Conservation (phyloP, 2,113 vertebrate genomes). For the Pterocles burchelli region DNA sequence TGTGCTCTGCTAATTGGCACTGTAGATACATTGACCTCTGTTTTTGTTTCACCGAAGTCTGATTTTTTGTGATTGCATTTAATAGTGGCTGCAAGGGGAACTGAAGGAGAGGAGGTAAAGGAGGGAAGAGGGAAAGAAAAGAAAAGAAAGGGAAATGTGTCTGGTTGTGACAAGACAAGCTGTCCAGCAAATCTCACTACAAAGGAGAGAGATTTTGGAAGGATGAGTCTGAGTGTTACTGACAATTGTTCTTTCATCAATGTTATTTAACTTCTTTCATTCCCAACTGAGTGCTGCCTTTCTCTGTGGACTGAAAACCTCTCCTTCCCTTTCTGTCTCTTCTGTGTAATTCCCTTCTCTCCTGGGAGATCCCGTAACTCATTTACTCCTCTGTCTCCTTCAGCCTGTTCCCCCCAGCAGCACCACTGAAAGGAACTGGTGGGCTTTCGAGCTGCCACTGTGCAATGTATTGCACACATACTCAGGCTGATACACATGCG, state of each 20-base stretch:
- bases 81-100: neutral
- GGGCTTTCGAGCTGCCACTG: neutral
- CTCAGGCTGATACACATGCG: neutral
- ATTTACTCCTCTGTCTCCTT: neutral
- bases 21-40: neutral
- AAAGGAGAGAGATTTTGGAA: constrained; percentile 18
- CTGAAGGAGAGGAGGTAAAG: neutral
- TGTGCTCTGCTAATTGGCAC: neutral
- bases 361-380: neutral
- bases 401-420: neutral
- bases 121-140: neutral
- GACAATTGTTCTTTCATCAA: neutral
- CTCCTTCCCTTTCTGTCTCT: neutral
- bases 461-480: rapidly evolving
- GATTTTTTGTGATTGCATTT: constrained; percentile 5
- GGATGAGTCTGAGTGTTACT: neutral
- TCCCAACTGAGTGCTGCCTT: neutral
- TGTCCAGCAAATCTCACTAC: neutral
- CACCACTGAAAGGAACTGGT: neutral
- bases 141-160: neutral
- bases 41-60: neutral
- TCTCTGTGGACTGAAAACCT: neutral
- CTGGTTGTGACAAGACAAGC: neutral
- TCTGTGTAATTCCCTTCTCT: neutral
- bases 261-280: constrained; percentile 3